These are phyloP conservation scores for Hemiprocne comata DNA, from an alignment of 2,113 vertebrate species.

Conservation along the genomic window DNA sequence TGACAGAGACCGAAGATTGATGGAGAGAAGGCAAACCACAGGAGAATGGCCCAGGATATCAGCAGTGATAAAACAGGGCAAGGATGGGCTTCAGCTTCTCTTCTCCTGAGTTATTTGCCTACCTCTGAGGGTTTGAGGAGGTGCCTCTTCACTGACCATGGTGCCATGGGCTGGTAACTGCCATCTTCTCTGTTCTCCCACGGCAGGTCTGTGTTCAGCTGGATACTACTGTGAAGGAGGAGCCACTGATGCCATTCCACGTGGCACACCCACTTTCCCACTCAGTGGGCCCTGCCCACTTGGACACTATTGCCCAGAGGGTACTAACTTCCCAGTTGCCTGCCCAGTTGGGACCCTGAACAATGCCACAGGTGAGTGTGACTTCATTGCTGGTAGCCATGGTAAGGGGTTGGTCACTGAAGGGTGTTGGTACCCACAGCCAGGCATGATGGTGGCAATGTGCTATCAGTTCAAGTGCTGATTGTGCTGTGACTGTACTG, in stretches of 20 bases:
- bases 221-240: constrained; percentile 89
- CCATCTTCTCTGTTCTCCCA: background rate
- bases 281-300: constrained; percentile 83
- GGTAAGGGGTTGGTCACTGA: too few species aligned
- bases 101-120: background rate
- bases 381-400: background rate
- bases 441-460: background rate
- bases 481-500: background rate
- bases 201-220: constrained; percentile 81
- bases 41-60: background rate
- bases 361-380: constrained; percentile 78
- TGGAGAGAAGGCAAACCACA: background rate
- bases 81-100: background rate
- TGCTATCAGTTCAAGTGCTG: background rate
- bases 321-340: constrained; percentile 77
- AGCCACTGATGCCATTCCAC: constrained; percentile 76
- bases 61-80: background rate
- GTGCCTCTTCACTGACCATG: background rate
- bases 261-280: constrained; percentile 45
- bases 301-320: constrained; percentile 87
- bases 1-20: background rate
- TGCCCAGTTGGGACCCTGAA: constrained; percentile 87
- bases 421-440: too few species aligned
- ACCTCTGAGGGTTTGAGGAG: background rate
- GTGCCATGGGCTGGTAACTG: background rate